Evolutionary conservation across 2,888 invertebrate species (phyloP).

Genomic region (Chrysolina haemoptera): DNA sequence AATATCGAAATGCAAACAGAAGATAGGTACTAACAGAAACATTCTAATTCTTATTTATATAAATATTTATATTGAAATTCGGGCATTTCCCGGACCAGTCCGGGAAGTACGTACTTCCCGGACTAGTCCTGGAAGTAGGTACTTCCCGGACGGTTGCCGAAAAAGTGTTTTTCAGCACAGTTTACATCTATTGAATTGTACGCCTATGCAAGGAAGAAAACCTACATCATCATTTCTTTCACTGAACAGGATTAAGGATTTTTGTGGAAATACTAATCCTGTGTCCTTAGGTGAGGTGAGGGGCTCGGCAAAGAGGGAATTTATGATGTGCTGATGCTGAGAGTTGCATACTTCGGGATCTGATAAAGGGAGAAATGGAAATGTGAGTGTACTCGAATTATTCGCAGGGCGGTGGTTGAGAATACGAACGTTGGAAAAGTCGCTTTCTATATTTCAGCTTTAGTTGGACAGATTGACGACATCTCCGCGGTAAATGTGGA

Average conservation of each 20-base stretch:
- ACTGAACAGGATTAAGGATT: conserved; percentile 8
- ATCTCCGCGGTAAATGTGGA: background rate
- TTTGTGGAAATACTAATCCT: conserved; percentile 6
- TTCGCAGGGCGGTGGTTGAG: background rate
- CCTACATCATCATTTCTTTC: conserved; percentile 11
- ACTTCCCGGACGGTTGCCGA: no score
- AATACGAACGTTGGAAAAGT: background rate
- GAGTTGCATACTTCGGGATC: conserved; percentile 6
- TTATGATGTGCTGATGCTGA: conserved; percentile 13
- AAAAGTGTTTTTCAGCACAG: no score
- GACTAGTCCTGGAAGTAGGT: no score
- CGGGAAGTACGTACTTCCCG: no score
- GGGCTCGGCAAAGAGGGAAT: background rate
- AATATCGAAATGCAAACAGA: no score
- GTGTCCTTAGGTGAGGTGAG: background rate
- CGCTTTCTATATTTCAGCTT: background rate
- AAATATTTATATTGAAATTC: no score
- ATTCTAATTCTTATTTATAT: no score
- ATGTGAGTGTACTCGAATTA: conserved; percentile 11
- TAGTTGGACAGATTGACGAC: background rate
- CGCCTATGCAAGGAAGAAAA: background rate
- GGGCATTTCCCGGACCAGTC: no score
- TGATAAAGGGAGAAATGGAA: conserved; percentile 17
- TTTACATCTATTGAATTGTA: background rate
- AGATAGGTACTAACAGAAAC: no score